phyloP scores from a whole-genome alignment of 2,113 vertebrate species.

The Empidonax alnorum region DNA sequence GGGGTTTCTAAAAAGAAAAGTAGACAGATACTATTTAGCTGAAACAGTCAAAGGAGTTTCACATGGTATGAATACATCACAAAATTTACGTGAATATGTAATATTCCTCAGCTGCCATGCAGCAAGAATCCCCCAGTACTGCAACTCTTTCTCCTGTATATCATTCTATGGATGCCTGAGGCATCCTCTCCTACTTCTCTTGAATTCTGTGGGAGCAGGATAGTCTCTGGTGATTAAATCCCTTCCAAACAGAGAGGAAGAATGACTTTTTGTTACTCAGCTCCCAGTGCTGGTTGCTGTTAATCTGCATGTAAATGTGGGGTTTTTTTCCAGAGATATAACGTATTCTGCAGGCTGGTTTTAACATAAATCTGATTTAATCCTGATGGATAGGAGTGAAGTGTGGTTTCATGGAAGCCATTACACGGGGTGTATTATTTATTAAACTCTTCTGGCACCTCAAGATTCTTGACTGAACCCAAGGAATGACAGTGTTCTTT shows the following conservation, averaged over 20 bases:
- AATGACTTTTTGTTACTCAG: not conserved
- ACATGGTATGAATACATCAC: fast-evolving
- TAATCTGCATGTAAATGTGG: not conserved
- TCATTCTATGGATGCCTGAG: not conserved
- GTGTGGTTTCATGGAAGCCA: not conserved
- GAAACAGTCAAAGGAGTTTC: not conserved
- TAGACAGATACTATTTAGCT: not conserved
- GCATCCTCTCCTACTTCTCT: not conserved
- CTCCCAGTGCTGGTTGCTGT: not conserved
- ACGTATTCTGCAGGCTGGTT: not conserved
- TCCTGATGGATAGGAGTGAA: not conserved
- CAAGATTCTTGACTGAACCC: not conserved
- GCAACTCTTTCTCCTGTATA: not conserved
- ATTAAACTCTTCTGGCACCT: not conserved
- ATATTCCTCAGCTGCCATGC: not conserved
- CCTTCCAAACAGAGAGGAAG: not conserved
- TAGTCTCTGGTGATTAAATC: not conserved
- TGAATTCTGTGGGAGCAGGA: not conserved
- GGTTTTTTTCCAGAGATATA: not conserved
- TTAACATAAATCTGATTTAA: not conserved
- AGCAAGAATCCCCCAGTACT: not conserved
- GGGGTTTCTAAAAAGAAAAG: not conserved
- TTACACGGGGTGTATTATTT: not conserved
- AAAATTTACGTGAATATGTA: not conserved
- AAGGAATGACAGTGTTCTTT: not conserved